phyloP scores from a whole-genome alignment of 2,113 vertebrate species.

The Corythornis cristatus region DNA sequence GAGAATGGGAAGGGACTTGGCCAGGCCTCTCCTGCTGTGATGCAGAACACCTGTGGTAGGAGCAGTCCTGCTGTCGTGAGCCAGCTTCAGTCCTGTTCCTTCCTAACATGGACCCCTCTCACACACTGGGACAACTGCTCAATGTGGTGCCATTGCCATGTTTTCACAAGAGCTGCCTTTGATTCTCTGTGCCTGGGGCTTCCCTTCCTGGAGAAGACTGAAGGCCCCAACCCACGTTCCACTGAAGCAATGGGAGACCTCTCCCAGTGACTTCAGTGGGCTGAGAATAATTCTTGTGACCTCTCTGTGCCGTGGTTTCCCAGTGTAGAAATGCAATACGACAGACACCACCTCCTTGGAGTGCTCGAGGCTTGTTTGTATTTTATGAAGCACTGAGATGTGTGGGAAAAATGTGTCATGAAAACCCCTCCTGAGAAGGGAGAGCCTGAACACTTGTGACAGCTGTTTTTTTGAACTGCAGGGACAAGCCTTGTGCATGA shows the following conservation, averaged over 20 bases:
- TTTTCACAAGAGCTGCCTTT: background rate
- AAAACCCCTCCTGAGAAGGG: background rate
- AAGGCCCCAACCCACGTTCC: background rate
- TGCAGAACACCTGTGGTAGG: rapidly evolving
- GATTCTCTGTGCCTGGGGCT: background rate
- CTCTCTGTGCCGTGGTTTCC: background rate
- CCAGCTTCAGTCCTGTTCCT: background rate
- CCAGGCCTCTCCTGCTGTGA: rapidly evolving
- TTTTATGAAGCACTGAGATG: background rate
- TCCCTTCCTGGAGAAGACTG: background rate
- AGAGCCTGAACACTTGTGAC: background rate
- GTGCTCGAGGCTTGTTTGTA: background rate
- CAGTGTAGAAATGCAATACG: background rate
- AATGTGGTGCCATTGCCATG: background rate
- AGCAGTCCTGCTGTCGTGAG: background rate
- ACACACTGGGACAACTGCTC: background rate
- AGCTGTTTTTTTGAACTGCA: background rate
- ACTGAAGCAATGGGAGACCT: background rate
- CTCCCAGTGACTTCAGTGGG: background rate
- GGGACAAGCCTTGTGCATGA: background rate
- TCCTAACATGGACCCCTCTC: background rate
- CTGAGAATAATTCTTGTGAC: background rate
- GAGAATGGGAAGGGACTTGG: background rate
- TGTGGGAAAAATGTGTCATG: background rate
- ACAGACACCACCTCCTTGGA: background rate